A percentile compares a stretch with the other conserved stretches of the same genome.
phyloP scores from a whole-genome alignment of 1,140 invertebrate species.

The Sogatella furcifera region DNA sequence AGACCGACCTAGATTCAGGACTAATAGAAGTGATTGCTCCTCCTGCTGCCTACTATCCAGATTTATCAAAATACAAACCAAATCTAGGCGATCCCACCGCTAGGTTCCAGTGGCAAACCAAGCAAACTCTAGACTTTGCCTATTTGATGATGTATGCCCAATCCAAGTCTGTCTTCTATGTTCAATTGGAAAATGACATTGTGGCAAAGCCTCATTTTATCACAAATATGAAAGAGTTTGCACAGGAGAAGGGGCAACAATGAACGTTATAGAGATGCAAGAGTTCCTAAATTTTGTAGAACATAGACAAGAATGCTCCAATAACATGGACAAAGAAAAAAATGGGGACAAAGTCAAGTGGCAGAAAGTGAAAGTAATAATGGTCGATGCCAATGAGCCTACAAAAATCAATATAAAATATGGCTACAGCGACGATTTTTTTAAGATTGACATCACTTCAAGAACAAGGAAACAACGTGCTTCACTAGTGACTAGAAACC shows the following conservation, averaged over 20 bases:
- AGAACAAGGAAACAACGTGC: too few relatives aligned
- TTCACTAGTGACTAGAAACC: too few relatives aligned
- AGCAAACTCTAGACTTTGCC: constrained; percentile 92
- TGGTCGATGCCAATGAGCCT: too few relatives aligned
- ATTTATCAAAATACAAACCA: constrained; percentile 61
- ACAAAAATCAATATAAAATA: too few relatives aligned
- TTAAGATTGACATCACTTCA: too few relatives aligned
- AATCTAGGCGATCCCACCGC: constrained; percentile 83
- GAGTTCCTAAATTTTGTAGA: too few relatives aligned
- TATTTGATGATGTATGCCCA: constrained; percentile 94
- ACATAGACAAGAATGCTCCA: too few relatives aligned
- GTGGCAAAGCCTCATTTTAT: constrained; percentile 79
- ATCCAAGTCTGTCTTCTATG: constrained; percentile 63
- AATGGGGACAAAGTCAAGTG: too few relatives aligned
- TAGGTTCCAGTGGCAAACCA: constrained; percentile 86
- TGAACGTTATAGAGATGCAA: constrained; percentile 36
- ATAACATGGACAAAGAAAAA: too few relatives aligned
- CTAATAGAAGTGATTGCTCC: constrained; percentile 85
- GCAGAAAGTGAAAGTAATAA: too few relatives aligned
- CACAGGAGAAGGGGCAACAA: constrained; percentile 59
- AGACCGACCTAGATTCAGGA: constrained; percentile 60
- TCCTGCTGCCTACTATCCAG: constrained; percentile 76
- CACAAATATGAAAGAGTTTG: constrained; percentile 79
- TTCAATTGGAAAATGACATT: constrained; percentile 94
- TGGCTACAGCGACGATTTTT: too few relatives aligned